phyloP scores from a whole-genome alignment of 2,797 vertebrate species.

The Zalophus californianus region DNA sequence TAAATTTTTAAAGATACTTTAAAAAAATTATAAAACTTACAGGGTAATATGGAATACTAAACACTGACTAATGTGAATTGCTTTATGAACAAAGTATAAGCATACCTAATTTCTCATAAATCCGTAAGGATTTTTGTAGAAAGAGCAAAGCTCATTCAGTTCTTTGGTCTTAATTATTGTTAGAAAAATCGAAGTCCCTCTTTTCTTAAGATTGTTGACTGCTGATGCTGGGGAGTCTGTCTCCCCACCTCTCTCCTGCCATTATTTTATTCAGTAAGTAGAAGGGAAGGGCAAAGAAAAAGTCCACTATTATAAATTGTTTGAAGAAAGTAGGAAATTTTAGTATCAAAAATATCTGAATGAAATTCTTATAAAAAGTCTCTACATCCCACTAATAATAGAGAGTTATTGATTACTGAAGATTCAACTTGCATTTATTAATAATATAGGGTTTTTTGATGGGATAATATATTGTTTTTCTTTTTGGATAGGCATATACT shows the following conservation, averaged over 20 bases:
- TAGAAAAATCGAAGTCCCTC: constrained; percentile 45
- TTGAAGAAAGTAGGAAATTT: constrained; percentile 10
- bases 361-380: constrained; percentile 56
- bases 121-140: constrained; percentile 32
- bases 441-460: constrained; percentile 28
- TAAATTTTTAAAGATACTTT: constrained; percentile 51
- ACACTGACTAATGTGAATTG: constrained; percentile 11
- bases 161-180: constrained; percentile 27
- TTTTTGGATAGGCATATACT: constrained; percentile 90
- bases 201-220: constrained; percentile 36
- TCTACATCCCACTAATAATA: constrained; percentile 30
- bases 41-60: background rate
- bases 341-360: constrained; percentile 5
- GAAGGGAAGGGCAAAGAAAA: background rate
- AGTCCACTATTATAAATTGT: background rate
- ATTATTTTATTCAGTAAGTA: constrained; percentile 30
- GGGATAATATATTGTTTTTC: constrained; percentile 53
- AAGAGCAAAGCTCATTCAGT: background rate
- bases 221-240: background rate
- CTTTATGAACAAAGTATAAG: background rate
- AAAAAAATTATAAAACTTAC: constrained; percentile 27
- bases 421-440: constrained; percentile 36
- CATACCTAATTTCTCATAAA: constrained; percentile 37
- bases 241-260: background rate
- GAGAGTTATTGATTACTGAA: constrained; percentile 47